These are phyloP conservation scores for Acanthurus tractus DNA, from an alignment of 2,797 vertebrate genomes.

Conservation along the genomic window DNA sequence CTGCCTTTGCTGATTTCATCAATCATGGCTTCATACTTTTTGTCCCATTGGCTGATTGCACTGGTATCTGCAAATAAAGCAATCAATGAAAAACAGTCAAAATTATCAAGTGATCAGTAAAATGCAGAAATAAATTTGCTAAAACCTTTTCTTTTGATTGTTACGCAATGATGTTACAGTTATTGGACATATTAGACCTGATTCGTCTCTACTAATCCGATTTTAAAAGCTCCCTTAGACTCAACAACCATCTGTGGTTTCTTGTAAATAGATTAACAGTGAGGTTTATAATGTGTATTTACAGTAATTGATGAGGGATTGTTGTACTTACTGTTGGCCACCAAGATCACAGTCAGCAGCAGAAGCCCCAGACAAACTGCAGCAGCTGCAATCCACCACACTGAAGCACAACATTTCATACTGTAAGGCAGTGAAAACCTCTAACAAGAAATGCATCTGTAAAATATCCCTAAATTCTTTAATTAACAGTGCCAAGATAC, in stretches of 20 bases:
- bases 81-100: neutral
- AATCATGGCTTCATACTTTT: constrained; percentile 17
- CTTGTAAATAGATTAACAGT: neutral
- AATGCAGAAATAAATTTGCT: too few species aligned
- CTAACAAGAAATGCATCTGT: neutral
- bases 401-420: constrained; percentile 17
- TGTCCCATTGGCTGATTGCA: neutral
- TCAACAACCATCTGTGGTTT: neutral
- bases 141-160: neutral
- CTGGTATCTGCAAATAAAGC: constrained; percentile 28
- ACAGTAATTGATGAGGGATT: neutral
- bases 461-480: neutral
- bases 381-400: constrained; percentile 27
- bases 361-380: constrained; percentile 32
- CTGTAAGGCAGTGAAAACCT: neutral
- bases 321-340: constrained; percentile 48
- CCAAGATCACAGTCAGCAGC: constrained; percentile 46
- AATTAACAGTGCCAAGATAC: neutral
- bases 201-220: neutral
- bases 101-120: neutral
- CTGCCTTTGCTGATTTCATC: constrained; percentile 25
- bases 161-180: neutral
- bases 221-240: neutral
- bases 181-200: neutral
- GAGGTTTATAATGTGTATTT: neutral